Base-by-base conservation (phyloP, 2,113 vertebrate species). In the Lota lota region DNA sequence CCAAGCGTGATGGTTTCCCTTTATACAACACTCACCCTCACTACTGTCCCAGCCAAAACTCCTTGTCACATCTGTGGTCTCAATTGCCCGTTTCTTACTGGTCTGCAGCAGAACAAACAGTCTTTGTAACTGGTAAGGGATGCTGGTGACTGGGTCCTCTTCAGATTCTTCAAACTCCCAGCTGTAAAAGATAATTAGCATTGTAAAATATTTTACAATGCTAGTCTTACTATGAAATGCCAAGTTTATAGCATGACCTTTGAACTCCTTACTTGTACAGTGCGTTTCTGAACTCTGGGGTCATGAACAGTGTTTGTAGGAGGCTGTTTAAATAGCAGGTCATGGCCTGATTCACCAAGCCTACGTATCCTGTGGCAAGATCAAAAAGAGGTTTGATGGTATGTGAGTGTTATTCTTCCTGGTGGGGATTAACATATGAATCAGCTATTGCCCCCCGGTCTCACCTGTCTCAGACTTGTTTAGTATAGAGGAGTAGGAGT, bases 41-140 rank as follows among this genome's bases (percentile, higher is more conserved):
- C 97, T 99, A 82, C 97, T 99, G 85, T 99, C 97, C 97, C 97
- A 99, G 77, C 97, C 97, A 73, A 99, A 99, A 87, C 97, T 99
- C 59, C 97, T 90, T 0, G 97, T 99, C 72, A 99, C 96, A 28
- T 99, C 97, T 62, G 97, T 99, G 70, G 97, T 99, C 90, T 99
- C 97, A 72, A 99, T 97, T 17, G 97, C 96, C 76, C 97, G 94
- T 85, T 99, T 99, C 90, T 97, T 98, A 90, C 97, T 99, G 6
- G 96, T 99, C 87, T 99, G 97, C 74, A 99, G 91, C 74, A 98
- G 91, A 86, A 99, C 94, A 91, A 99, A 99, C 60, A 99, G 92
- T 68, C 97, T 94, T 79, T 99, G 97, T 76, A 99, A 93, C 86
- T 99, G 97, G 85, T 94, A 97, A 2, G 97, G 97, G 69, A 99